These are phyloP conservation scores for Eremobia ochroleuca DNA, from an alignment of 2,888 invertebrate genomes.

Conservation along the genomic window DNA sequence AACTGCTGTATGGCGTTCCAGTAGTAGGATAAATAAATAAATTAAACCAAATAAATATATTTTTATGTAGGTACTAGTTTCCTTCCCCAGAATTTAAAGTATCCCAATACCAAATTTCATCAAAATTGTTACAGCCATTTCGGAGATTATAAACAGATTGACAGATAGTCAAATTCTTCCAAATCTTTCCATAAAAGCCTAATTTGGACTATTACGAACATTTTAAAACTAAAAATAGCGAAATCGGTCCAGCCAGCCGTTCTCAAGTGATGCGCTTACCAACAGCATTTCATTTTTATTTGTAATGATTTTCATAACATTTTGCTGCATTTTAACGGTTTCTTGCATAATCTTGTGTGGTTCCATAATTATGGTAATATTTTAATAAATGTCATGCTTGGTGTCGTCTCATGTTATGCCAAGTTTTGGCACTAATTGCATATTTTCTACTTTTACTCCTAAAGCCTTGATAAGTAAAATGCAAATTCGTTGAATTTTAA, in stretches of 20 bases:
- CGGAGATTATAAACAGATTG: too few relatives aligned
- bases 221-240: neutral
- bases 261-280: neutral
- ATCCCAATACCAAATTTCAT: neutral
- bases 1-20: too few relatives aligned
- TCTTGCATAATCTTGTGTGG: slow-evolving; percentile 6
- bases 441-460: slow-evolving; percentile 21
- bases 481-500: neutral
- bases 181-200: neutral
- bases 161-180: neutral
- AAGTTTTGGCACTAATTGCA: slow-evolving; percentile 8
- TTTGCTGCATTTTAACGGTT: slow-evolving; percentile 9
- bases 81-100: neutral
- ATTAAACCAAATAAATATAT: too few relatives aligned
- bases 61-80: slow-evolving; percentile 1
- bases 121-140: too few relatives aligned
- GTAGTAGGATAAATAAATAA: too few relatives aligned
- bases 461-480: neutral
- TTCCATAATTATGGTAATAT: slow-evolving; percentile 28
- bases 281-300: neutral
- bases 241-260: neutral
- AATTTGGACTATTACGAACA: neutral
- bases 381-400: slow-evolving; percentile 24
- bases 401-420: slow-evolving; percentile 1
- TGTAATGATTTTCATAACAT: slow-evolving; percentile 23